These are phyloP conservation scores for Pygoscelis antarcticus DNA, from an alignment of 2,113 vertebrate genomes.

Conservation along the genomic window DNA sequence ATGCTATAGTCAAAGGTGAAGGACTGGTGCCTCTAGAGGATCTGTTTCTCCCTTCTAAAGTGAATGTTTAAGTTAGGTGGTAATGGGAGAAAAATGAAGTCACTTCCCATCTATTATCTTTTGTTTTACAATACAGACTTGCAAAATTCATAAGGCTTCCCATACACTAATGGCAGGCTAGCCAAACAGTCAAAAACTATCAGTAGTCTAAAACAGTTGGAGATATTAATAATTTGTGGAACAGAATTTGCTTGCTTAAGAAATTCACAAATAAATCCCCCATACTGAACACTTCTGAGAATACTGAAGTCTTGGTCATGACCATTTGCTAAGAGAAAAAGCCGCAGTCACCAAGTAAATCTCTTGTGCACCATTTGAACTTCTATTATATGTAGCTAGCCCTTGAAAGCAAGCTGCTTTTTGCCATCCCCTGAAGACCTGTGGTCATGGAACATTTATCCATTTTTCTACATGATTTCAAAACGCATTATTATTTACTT, in stretches of 20 bases:
- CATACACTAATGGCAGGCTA: not conserved
- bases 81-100: not conserved
- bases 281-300: constrained; percentile 1
- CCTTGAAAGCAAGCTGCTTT: constrained; percentile 50
- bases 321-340: constrained; percentile 38
- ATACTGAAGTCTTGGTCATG: not conserved
- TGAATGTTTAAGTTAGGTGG: not conserved
- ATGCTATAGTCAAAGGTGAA: not conserved
- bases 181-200: not conserved
- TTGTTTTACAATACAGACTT: not conserved
- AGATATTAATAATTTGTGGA: not conserved
- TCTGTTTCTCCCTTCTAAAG: not conserved
- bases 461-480: constrained; percentile 63
- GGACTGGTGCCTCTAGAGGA: not conserved
- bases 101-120: not conserved
- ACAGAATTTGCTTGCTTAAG: not conserved
- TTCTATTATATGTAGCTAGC: constrained; percentile 27
- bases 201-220: not conserved
- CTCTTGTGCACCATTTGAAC: constrained; percentile 42
- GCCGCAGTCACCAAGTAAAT: constrained; percentile 49
- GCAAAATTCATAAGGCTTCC: not conserved
- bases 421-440: constrained; percentile 57
- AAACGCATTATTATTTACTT: constrained; percentile 52
- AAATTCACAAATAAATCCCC: constrained; percentile 12
- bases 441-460: constrained; percentile 60